phyloP scores from a whole-genome alignment of 2,888 invertebrate genomes.

The Eurytoma californica region DNA sequence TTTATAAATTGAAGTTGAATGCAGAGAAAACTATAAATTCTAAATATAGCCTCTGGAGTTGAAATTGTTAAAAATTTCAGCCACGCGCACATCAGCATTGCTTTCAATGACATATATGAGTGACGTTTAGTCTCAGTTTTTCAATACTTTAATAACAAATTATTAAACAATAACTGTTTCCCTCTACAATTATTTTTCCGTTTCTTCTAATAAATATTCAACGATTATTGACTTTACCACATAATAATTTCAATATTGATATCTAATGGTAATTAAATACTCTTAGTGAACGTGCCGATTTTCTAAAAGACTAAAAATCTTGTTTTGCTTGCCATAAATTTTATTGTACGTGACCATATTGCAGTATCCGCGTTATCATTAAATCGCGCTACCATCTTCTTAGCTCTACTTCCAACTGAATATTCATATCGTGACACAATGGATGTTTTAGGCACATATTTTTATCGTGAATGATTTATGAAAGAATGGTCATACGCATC shows the following conservation, averaged over 20 bases:
- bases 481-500: too few species aligned
- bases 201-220: too few species aligned
- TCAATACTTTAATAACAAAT: not conserved
- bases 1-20: not conserved
- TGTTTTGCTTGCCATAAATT: not conserved
- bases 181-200: too few species aligned
- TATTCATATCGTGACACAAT: not conserved
- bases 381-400: constrained; percentile 6
- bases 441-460: not conserved
- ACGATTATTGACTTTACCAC: too few species aligned
- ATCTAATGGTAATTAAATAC: not conserved
- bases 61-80: not conserved
- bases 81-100: not conserved
- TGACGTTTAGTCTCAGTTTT: not conserved
- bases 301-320: not conserved
- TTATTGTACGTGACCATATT: constrained; percentile 2
- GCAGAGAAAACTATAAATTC: not conserved
- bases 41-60: not conserved
- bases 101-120: not conserved
- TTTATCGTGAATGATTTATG: too few species aligned
- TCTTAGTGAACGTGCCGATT: not conserved
- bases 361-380: constrained; percentile 1
- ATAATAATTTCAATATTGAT: too few species aligned
- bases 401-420: not conserved
- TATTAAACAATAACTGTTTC: not conserved